A percentile compares a stretch with the other conserved stretches of the same genome.
Conservation (phyloP, 2,888 invertebrate genomes). For the Orthosia gracilis region DNA sequence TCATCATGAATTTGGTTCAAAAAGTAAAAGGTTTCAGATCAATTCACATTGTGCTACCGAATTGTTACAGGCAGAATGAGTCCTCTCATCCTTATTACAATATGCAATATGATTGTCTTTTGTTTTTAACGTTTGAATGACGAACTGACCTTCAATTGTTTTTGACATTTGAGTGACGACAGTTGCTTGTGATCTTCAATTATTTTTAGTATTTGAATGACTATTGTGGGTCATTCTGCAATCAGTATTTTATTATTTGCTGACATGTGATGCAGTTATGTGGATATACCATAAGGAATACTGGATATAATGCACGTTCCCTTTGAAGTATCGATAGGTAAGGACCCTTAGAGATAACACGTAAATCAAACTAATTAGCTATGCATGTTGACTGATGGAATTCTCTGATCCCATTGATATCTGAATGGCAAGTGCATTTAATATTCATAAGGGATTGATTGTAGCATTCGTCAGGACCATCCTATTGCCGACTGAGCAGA, state of each 20-base stretch:
- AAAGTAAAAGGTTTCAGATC: background rate
- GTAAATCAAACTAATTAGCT: conserved; percentile 41
- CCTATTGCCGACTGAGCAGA: conserved; percentile 18
- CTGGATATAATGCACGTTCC: background rate
- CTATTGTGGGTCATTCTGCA: background rate
- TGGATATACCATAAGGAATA: background rate
- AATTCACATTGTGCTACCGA: background rate
- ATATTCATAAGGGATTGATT: conserved; percentile 63
- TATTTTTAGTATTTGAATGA: background rate
- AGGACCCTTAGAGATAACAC: background rate
- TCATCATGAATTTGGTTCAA: background rate
- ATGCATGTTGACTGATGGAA: conserved; percentile 52
- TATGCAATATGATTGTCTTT: background rate
- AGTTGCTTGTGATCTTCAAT: background rate
- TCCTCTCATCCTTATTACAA: background rate
- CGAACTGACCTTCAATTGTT: background rate
- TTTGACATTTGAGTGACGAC: background rate
- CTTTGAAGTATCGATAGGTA: background rate
- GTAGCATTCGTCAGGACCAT: conserved; percentile 44
- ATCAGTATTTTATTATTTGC: background rate
- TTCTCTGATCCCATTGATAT: conserved; percentile 44
- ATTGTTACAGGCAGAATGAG: background rate
- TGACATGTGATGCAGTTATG: background rate
- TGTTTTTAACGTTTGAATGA: background rate
- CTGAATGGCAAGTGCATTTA: conserved; percentile 46